Percentiles rank a stretch among this genome's conserved stretches.
These are phyloP conservation scores for Trichonephila clavata DNA, from an alignment of 1,140 invertebrate species.

Conservation along the genomic window DNA sequence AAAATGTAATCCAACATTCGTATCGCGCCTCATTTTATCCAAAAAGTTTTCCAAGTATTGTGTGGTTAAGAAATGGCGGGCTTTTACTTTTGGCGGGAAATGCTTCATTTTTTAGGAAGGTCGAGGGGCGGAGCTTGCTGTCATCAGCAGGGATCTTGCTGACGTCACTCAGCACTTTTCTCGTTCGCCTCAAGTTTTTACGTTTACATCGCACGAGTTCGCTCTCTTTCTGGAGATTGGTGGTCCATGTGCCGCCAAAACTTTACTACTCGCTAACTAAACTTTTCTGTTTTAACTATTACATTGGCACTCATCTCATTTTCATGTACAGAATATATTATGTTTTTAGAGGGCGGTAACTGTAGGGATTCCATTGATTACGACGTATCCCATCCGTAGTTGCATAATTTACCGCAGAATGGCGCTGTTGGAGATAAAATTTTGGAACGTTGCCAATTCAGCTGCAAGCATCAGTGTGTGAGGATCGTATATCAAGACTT, in stretches of 20 bases:
- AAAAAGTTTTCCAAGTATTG: background rate
- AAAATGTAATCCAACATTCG: background rate
- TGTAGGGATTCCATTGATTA: slow-evolving; percentile 60
- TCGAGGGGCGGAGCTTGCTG: slow-evolving; percentile 66
- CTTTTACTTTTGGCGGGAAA: slow-evolving; percentile 75
- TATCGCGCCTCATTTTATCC: background rate
- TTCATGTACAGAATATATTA: slow-evolving; percentile 17
- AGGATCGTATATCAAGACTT: slow-evolving; percentile 45
- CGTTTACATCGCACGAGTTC: slow-evolving; percentile 20
- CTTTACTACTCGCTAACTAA: background rate
- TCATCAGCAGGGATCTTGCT: slow-evolving; percentile 53
- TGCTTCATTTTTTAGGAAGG: slow-evolving; percentile 69
- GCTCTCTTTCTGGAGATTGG: background rate
- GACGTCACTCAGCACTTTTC: slow-evolving; percentile 54
- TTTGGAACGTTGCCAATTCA: slow-evolving; percentile 56
- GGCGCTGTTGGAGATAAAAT: slow-evolving; percentile 38
- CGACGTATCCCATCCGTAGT: slow-evolving; percentile 31
- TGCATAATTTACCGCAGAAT: background rate
- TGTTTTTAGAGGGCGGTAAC: slow-evolving; percentile 57
- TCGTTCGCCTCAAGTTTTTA: slow-evolving; percentile 16
- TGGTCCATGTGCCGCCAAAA: background rate
- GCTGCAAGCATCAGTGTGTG: slow-evolving; percentile 32
- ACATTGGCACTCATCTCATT: background rate
- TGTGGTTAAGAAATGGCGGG: slow-evolving; percentile 72
- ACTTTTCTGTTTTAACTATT: background rate